These are phyloP conservation scores for Scaptodrosophila lebanonensis DNA, from an alignment of 1,140 invertebrate genomes.

Conservation along the genomic window DNA sequence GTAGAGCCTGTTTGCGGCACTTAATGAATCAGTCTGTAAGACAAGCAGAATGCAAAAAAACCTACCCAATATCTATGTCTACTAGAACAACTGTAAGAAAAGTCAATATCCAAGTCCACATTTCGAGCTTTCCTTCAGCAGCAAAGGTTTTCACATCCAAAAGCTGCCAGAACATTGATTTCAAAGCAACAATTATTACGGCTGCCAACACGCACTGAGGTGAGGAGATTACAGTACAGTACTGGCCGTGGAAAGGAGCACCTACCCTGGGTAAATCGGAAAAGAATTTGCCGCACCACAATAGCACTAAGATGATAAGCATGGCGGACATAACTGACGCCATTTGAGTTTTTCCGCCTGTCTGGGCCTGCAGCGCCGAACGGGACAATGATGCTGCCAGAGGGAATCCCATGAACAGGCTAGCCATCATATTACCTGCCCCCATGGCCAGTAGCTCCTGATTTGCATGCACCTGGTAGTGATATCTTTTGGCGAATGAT, in stretches of 20 bases:
- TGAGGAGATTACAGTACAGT: no score
- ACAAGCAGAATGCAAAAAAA: not conserved
- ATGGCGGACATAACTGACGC: conserved; percentile 85
- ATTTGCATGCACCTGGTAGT: conserved; percentile 92
- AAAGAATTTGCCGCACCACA: conserved; percentile 92
- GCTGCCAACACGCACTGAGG: conserved; percentile 84
- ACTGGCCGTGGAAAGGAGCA: no score
- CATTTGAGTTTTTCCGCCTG: conserved; percentile 87
- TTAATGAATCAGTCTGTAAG: conserved; percentile 52
- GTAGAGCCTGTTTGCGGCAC: no score
- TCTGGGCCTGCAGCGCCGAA: conserved; percentile 87
- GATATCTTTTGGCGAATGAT: conserved; percentile 91
- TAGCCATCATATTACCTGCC: conserved; percentile 86
- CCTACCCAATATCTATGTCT: conserved; percentile 86
- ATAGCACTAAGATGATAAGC: conserved; percentile 85
- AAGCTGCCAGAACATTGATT: conserved; percentile 91
- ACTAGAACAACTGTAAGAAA: conserved; percentile 88
- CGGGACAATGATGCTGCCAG: conserved; percentile 89
- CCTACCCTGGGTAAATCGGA: conserved; percentile 86
- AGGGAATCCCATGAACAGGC: conserved; percentile 91
- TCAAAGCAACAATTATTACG: conserved; percentile 94
- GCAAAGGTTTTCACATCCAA: conserved; percentile 85
- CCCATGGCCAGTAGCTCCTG: conserved; percentile 91
- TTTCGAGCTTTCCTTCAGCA: conserved; percentile 88
- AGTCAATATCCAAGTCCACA: conserved; percentile 90